Percentiles rank a stretch among this genome's conserved stretches.
Conservation (phyloP, 2,113 vertebrate species). For the Callithrix jacchus region DNA sequence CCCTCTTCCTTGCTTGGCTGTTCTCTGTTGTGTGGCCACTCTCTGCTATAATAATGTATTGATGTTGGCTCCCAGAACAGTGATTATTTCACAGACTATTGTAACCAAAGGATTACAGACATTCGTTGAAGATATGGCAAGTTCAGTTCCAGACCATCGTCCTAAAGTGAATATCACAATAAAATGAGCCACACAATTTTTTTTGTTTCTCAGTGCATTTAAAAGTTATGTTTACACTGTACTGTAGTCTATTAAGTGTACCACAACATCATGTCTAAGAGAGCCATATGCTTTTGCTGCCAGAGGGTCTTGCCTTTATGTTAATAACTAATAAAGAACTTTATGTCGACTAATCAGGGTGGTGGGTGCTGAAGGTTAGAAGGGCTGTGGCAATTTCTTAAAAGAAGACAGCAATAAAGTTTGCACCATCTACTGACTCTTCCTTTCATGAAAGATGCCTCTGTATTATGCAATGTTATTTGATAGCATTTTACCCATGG, state of each 20-base stretch:
- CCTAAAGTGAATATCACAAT: background rate
- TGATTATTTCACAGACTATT: slow-evolving; percentile 30
- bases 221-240: background rate
- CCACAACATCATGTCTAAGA: background rate
- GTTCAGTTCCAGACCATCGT: background rate
- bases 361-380: background rate
- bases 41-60: slow-evolving; percentile 64
- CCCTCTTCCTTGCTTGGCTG: slow-evolving; percentile 39
- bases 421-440: background rate
- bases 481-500: background rate
- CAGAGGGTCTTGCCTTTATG: background rate
- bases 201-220: background rate
- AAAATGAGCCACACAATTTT: background rate
- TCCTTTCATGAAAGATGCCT: background rate
- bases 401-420: background rate
- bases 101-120: background rate
- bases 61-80: slow-evolving; percentile 61
- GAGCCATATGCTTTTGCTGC: background rate
- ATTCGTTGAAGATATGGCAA: background rate
- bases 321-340: background rate
- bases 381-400: background rate
- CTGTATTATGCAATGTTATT: background rate
- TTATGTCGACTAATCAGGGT: background rate
- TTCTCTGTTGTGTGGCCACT: slow-evolving; percentile 27
- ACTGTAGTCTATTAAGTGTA: background rate